Conservation (phyloP, 2,888 invertebrate genomes). For the Campoplex capitator region DNA sequence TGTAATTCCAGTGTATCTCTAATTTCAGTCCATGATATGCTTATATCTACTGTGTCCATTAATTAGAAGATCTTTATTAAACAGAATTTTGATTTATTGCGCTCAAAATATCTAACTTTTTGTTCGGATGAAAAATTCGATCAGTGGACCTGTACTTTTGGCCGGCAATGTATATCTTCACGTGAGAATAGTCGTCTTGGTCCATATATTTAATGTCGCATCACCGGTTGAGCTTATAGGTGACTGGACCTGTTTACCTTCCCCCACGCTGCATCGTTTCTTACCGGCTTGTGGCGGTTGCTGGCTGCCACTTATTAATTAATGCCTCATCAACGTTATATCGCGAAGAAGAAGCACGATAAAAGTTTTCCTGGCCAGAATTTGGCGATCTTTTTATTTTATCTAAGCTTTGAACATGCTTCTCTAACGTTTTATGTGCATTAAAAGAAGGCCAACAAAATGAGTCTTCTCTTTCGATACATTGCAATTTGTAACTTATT, state of each 20-base stretch:
- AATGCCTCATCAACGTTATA: neutral
- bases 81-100: too few species aligned
- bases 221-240: neutral
- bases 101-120: too few species aligned
- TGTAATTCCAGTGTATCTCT: too few species aligned
- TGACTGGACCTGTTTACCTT: neutral
- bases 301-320: neutral
- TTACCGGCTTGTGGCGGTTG: neutral
- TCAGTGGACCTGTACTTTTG: too few species aligned
- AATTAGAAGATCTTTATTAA: neutral
- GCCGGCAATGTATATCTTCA: neutral
- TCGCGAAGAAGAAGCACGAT: neutral
- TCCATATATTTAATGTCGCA: neutral
- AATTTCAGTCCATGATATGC: too few species aligned
- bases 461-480: neutral
- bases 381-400: neutral
- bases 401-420: neutral
- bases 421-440: neutral
- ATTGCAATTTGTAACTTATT: neutral
- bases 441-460: neutral
- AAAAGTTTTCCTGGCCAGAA: neutral
- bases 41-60: neutral
- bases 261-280: neutral
- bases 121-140: too few species aligned
- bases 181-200: neutral